These are phyloP conservation scores for Crossocerus cetratus DNA, from an alignment of 2,888 invertebrate species.

Conservation along the genomic window DNA sequence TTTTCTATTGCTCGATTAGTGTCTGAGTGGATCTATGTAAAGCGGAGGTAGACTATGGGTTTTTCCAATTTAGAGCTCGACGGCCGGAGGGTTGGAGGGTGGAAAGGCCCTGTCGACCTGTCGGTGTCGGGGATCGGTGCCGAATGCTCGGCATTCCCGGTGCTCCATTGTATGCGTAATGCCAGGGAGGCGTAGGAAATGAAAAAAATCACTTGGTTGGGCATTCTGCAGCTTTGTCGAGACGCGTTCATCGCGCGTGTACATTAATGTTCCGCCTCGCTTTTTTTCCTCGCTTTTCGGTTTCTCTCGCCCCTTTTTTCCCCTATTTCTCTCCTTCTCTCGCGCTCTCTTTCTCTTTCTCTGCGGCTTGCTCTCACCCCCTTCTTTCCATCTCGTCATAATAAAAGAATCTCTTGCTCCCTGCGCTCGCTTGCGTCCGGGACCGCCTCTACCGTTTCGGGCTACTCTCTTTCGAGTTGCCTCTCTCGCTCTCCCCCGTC, in stretches of 20 bases:
- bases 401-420: constrained; percentile 54
- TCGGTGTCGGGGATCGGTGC: not conserved
- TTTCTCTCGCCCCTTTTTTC: constrained; percentile 21
- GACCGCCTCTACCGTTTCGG: constrained; percentile 51
- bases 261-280: constrained; percentile 34
- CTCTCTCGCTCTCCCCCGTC: no score
- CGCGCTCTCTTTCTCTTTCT: constrained; percentile 16
- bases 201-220: constrained; percentile 22
- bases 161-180: constrained; percentile 37
- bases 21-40: no score
- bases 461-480: not conserved
- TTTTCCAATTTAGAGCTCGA: not conserved
- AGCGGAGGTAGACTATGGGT: no score
- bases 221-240: constrained; percentile 41
- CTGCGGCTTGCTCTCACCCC: constrained; percentile 16
- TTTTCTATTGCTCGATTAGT: no score
- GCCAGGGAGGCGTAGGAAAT: constrained; percentile 27
- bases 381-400: constrained; percentile 45
- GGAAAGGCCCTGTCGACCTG: not conserved
- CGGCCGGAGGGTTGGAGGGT: not conserved
- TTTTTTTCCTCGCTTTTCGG: not conserved
- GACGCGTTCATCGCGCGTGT: constrained; percentile 50
- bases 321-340: constrained; percentile 22
- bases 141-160: constrained; percentile 30
- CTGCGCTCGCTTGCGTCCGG: constrained; percentile 26